A percentile compares a stretch with the other conserved stretches of the same genome.
These are phyloP conservation scores for Aethina tumida DNA, from an alignment of 1,140 invertebrate species.

Conservation along the genomic window DNA sequence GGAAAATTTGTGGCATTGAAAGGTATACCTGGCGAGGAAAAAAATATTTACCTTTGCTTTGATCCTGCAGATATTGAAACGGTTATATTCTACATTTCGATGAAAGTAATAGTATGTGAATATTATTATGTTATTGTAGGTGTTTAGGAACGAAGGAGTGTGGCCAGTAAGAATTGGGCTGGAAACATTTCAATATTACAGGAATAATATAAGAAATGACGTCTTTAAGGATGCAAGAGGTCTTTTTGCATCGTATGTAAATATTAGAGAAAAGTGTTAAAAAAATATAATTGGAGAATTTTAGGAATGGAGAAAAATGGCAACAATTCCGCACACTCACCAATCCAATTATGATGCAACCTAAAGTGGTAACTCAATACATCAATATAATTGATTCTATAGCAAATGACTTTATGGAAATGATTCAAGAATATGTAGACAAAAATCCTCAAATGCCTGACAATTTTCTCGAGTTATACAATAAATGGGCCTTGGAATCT, in stretches of 20 bases:
- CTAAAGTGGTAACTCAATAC: conserved; percentile 40
- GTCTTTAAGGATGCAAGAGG: too few species aligned
- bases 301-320: conserved; percentile 46
- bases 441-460: conserved; percentile 37
- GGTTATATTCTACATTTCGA: not conserved
- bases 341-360: conserved; percentile 46
- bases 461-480: conserved; percentile 51
- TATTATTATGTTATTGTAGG: not conserved
- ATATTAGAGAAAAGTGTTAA: not conserved
- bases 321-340: conserved; percentile 41
- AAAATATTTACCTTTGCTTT: conserved; percentile 1
- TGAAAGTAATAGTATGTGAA: conserved; percentile 4
- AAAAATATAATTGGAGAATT: conserved; percentile 8
- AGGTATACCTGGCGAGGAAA: not conserved
- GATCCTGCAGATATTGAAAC: conserved; percentile 11
- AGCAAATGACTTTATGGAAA: conserved; percentile 39
- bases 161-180: too few species aligned
- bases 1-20: too few species aligned
- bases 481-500: conserved; percentile 59
- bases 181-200: too few species aligned
- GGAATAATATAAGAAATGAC: too few species aligned
- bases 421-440: conserved; percentile 43
- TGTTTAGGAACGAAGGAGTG: too few species aligned
- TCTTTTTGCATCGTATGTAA: too few species aligned
- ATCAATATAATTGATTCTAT: conserved; percentile 40